phyloP scores from a whole-genome alignment of 2,113 vertebrate species.

The Pachycephala philippinensis region DNA sequence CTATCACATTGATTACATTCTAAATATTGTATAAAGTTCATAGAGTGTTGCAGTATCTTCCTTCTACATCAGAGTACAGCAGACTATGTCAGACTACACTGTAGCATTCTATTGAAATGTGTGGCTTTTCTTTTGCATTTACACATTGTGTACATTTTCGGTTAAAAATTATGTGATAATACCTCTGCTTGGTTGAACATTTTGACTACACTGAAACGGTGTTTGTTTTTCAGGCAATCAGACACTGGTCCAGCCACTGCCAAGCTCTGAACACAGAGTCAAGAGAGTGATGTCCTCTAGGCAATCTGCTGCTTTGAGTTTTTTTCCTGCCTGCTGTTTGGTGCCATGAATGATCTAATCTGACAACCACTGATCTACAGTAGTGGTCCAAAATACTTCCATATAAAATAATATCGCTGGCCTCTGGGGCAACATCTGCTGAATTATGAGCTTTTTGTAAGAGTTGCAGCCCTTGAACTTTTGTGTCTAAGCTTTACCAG shows the following conservation, averaged over 20 bases:
- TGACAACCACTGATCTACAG: not conserved
- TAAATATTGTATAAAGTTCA: not conserved
- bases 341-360: not conserved
- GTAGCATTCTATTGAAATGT: not conserved
- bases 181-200: not conserved
- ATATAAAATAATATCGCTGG: not conserved
- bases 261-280: not conserved
- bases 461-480: not conserved
- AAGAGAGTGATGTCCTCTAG: not conserved
- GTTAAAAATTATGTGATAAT: fast-evolving
- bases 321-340: not conserved
- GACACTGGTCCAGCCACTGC: not conserved
- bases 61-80: not conserved
- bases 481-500: not conserved
- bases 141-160: not conserved
- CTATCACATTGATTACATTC: not conserved
- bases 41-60: not conserved
- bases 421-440: not conserved
- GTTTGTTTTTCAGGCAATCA: not conserved
- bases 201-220: not conserved
- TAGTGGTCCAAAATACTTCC: not conserved
- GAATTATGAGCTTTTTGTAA: not conserved
- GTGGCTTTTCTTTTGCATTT: not conserved
- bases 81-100: not conserved
- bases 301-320: not conserved